Base-by-base conservation (phyloP, 2,113 vertebrate species). In the Uria aalge region DNA sequence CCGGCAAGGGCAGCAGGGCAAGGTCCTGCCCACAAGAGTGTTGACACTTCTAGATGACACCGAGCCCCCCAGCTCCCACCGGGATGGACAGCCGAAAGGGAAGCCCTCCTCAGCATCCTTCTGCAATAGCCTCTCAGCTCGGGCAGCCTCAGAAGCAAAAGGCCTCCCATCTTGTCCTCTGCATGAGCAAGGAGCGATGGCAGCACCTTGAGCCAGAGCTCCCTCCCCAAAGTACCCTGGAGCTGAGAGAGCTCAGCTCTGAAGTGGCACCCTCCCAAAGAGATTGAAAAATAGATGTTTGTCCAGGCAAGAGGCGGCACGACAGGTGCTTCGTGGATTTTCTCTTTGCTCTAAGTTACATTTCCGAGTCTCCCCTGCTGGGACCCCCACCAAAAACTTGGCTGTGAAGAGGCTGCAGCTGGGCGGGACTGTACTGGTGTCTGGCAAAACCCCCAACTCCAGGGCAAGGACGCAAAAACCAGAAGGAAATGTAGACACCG, bases 341-440 rank as follows among this genome's bases (percentile, higher is more conserved):
- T 86, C 88, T 92, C 60, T 29, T n/a, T 78, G 72, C 56, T 80
- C 57, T 0, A 0, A 86, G 83, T 62, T 57, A 71, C 47, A 63
- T 64, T 94, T 88, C 11, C 3, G 18, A 87, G 76, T 34, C 30
- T 87, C 29, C 77, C 48, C 53, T 64, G 48, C 40, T 91, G 73
- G 63, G 79, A 91, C 27, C 41, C 56, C 56, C 78, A 87, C 66
- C 27, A 69, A 93, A 81, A 88, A 50, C 63, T 79, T 90, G 84
- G 64, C 59, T 75, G 53, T 60, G 62, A 93, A 89, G 68, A 91
- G 56, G 45, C 17, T 87, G 74, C 87, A 88, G 88, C 71, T 88
- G 67, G 0, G 1, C 4, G 4, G 77, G 74, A 41, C 48, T 19
- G 48, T 79, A 48, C 40, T 45, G 60, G 50, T 43, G 29, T 23